phyloP scores from a whole-genome alignment of 2,888 invertebrate genomes.

The Cheilosia grossa region DNA sequence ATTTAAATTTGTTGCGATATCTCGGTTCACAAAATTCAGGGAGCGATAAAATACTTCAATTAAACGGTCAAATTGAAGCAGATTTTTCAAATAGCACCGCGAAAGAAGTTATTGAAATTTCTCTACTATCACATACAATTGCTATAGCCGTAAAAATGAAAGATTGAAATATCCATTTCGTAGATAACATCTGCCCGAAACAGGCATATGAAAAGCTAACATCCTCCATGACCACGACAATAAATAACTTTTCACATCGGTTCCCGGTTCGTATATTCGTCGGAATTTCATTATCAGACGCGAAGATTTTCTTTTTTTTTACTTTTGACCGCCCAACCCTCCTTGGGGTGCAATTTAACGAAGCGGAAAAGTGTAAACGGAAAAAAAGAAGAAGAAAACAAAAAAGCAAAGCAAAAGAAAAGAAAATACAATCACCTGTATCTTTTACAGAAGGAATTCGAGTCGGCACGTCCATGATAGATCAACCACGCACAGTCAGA shows the following conservation, averaged over 20 bases:
- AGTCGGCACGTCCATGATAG: slow-evolving; percentile 11
- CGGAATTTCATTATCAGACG: slow-evolving; percentile 29
- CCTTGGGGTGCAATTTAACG: not conserved
- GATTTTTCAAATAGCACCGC: too few relatives aligned
- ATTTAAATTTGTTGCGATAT: too few relatives aligned
- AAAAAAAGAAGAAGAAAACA: not conserved
- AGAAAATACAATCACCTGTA: slow-evolving; percentile 18
- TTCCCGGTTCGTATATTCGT: slow-evolving; percentile 21
- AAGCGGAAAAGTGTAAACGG: slow-evolving; percentile 13
- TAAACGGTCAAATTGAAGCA: too few relatives aligned
- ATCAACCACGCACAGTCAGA: slow-evolving; percentile 1
- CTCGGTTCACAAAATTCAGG: too few relatives aligned
- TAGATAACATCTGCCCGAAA: too few relatives aligned
- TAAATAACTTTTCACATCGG: slow-evolving; percentile 42
- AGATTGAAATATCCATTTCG: too few relatives aligned
- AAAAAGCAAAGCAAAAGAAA: slow-evolving; percentile 23
- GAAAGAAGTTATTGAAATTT: too few relatives aligned
- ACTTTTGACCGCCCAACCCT: not conserved
- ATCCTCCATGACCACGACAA: slow-evolving; percentile 17
- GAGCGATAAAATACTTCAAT: too few relatives aligned
- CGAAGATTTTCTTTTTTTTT: slow-evolving; percentile 9
- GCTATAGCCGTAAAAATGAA: too few relatives aligned
- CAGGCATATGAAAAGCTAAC: slow-evolving; percentile 24
- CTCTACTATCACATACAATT: too few relatives aligned
- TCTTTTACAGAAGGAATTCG: slow-evolving; percentile 22